A percentile compares a stretch with the other conserved stretches of the same genome.
Conservation (phyloP, 2,113 vertebrate genomes). For the Phalacrocorax pelagicus region DNA sequence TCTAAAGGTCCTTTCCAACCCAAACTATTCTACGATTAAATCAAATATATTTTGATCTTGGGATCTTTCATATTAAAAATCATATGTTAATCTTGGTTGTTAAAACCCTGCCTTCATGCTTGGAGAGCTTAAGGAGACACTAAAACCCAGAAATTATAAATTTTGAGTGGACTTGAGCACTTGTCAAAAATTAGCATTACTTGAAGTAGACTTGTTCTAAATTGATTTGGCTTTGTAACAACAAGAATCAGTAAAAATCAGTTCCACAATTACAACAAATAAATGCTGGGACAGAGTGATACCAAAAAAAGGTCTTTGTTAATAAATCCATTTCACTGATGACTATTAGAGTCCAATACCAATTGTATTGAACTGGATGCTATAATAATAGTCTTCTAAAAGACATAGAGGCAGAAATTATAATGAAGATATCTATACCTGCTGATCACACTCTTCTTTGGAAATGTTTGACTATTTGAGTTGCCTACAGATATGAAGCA, state of each 20-base stretch:
- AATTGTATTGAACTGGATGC: not conserved
- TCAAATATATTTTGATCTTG: not conserved
- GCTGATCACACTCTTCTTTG: not conserved
- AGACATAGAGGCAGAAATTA: not conserved
- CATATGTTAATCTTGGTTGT: not conserved
- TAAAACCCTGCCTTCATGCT: not conserved
- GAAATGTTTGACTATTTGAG: not conserved
- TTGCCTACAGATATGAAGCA: not conserved
- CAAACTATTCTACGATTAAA: not conserved
- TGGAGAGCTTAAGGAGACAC: not conserved
- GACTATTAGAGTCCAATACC: not conserved
- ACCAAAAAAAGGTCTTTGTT: not conserved
- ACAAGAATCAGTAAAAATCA: not conserved
- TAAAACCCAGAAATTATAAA: not conserved
- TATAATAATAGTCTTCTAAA: not conserved
- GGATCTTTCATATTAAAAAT: not conserved
- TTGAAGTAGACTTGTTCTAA: not conserved
- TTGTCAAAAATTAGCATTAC: not conserved
- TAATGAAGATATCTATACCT: not conserved
- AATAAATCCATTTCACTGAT: not conserved
- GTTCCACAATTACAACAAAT: not conserved
- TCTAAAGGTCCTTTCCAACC: not conserved
- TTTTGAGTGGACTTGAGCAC: not conserved
- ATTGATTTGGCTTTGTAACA: not conserved
- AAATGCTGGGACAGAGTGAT: not conserved